Conservation (phyloP, 92 coral and sea anemone species). For the Bergia puertoricense region DNA sequence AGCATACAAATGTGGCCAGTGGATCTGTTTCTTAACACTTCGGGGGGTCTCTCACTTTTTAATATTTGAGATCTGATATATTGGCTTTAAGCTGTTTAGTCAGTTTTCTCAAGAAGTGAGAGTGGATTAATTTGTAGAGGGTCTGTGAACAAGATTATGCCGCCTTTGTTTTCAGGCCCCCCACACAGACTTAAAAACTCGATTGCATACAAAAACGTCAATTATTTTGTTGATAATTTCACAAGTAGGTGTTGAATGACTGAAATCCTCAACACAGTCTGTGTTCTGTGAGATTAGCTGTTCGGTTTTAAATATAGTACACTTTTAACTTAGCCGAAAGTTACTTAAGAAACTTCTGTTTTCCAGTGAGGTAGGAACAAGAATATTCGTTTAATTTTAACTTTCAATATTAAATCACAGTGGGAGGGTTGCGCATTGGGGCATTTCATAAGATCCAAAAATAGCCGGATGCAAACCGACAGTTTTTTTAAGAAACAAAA, state of each 20-base stretch:
- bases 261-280: neutral
- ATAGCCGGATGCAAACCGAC: neutral
- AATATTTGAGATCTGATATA: conserved; percentile 32
- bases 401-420: conserved; percentile 7
- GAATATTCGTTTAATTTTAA: neutral
- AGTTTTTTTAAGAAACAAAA: neutral
- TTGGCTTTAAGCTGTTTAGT: neutral
- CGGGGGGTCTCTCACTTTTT: conserved; percentile 12
- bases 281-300: neutral
- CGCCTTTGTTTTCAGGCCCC: conserved; percentile 20
- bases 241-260: neutral
- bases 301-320: neutral
- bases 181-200: conserved; percentile 12
- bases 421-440: conserved; percentile 5
- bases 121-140: conserved; percentile 29
- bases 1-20: neutral
- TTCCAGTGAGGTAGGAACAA: neutral
- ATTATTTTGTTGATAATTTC: conserved; percentile 17
- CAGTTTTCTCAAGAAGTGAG: neutral
- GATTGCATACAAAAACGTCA: conserved; percentile 2
- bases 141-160: conserved; percentile 11
- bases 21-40: neutral
- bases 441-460: neutral
- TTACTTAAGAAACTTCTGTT: neutral
- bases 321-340: neutral